A percentile compares a stretch with the other conserved stretches of the same genome.
These are phyloP conservation scores for human (Homo sapiens) DNA, from an alignment of 2,113 vertebrate genomes.

Conservation along the genomic window GRCh38 chr7:29043501-29044000, in stretches of 20 bases:
- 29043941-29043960: not conserved
- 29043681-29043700: not conserved
- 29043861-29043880: not conserved
- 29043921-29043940: not conserved
- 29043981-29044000: not conserved
- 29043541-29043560: slow-evolving; percentile 19
- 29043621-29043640: not conserved
- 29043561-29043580: not conserved
- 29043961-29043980: not conserved
- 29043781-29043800: not conserved
- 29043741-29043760: too few species aligned
- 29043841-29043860: accelerated
- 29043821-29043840: not conserved
- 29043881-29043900: not conserved
- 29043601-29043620: slow-evolving; percentile 11
- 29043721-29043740: accelerated
- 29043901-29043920: not conserved
- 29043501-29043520: slow-evolving; percentile 15
- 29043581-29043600: slow-evolving; percentile 49
- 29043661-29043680: slow-evolving; percentile 6
- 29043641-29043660: slow-evolving; percentile 34
- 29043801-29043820: too few species aligned
- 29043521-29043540: slow-evolving; percentile 39
- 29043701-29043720: not conserved
- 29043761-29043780: not conserved